Base-by-base conservation (phyloP, 2,888 invertebrate species). In the Chouioia cunea region DNA sequence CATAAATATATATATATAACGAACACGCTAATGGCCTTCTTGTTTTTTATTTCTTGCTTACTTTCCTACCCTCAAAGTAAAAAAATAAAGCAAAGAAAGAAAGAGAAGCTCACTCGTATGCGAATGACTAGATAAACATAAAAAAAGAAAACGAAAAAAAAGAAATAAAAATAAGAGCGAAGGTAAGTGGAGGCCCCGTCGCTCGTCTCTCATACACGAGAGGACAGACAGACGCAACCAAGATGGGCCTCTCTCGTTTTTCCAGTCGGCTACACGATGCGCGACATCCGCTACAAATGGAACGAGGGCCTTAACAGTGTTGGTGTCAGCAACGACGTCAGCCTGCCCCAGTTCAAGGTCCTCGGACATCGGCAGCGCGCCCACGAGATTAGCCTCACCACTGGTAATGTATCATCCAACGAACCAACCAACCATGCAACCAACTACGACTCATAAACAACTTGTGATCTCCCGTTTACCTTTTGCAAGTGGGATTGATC, bases 271-370 rank as follows among this genome's bases (percentile, higher is more conserved):
- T 97, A 97, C 93, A 96, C 96, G 89, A 96, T 96, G 95, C 91
- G 94, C 90, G 96, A 97, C 92, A 96, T 96, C 91, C 93, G 95
- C 86, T 97, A 97, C 93, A 95, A 94, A 88, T 97, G 97, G 97
- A 95, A 95, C 90, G 95, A 96, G 89, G 95, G 95, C 84, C 93
- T 94, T 86, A 93, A 94, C 90, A 95, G 96, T 87, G 96, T 97
- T 88, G 96, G 95, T 88, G 95, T 97, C 86, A 95, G 95, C 89
- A 93, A 93, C 89, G 96, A 96, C 89, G 96, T 97, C 88, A 95
- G 96, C 86, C 93, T 97, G 88, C 97, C 97, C 88, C 97, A 97
- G 90, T 97, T 97, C 93, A 95, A 96, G 91, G 96, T 97, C 88
- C 93, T 97, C 88, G 97, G 97, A 86, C 96, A 96, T 90, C 93